A percentile compares a stretch with the other conserved stretches of the same genome.
phyloP scores from a whole-genome alignment of 2,888 invertebrate genomes.

The Uloborus plumipes region DNA sequence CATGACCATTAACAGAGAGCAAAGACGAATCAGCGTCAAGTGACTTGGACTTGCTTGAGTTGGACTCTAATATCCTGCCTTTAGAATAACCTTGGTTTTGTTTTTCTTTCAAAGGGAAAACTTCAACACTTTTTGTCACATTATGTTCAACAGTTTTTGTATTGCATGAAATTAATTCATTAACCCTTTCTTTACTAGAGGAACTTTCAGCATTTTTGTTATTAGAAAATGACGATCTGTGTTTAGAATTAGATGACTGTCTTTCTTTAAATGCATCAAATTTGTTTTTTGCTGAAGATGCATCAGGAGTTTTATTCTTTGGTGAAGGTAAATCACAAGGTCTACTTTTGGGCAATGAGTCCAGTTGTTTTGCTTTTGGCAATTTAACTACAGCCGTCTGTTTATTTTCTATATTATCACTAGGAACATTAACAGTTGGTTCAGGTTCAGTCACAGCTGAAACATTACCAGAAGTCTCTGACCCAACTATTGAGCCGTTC shows the following conservation, averaged over 20 bases:
- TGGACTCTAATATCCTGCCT: slow-evolving; percentile 41
- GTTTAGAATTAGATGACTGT: slow-evolving; percentile 34
- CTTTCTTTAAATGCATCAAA: slow-evolving; percentile 52
- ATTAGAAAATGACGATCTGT: slow-evolving; percentile 51
- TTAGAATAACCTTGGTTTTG: slow-evolving; percentile 38
- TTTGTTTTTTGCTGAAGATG: slow-evolving; percentile 54
- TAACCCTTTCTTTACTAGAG: slow-evolving; percentile 55
- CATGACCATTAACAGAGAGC: slow-evolving; percentile 60
- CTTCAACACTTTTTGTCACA: slow-evolving; percentile 29
- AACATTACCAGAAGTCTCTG: slow-evolving; percentile 29
- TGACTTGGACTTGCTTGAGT: slow-evolving; percentile 31
- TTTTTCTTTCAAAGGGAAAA: slow-evolving; percentile 49
- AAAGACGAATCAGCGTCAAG: slow-evolving; percentile 32
- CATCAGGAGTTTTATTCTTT: slow-evolving; percentile 61
- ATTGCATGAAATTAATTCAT: slow-evolving; percentile 35
- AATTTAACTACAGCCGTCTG: slow-evolving; percentile 39
- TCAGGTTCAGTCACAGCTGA: slow-evolving; percentile 46
- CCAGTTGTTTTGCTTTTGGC: slow-evolving; percentile 53
- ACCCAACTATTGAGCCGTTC: slow-evolving; percentile 33
- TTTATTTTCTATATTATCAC: slow-evolving; percentile 43
- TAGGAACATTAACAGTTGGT: slow-evolving; percentile 54
- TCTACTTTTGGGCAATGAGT: slow-evolving; percentile 51
- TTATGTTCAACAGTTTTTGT: slow-evolving; percentile 37
- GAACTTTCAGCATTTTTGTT: slow-evolving; percentile 39
- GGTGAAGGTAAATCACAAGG: slow-evolving; percentile 61